Conservation (phyloP, 2,797 vertebrate species). For the Amblyopsis hoosieri region DNA sequence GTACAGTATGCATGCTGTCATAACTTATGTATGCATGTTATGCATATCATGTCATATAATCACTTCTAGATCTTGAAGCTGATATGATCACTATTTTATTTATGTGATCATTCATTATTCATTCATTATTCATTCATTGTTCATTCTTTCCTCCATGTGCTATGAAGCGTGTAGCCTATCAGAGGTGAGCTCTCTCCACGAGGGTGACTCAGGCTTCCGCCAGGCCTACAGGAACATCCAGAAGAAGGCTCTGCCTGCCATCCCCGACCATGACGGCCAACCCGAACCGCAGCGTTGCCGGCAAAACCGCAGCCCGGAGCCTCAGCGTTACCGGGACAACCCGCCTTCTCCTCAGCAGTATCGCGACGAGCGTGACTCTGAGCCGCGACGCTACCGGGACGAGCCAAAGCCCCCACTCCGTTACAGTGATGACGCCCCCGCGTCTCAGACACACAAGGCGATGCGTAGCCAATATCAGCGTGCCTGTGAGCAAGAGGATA, state of each 20-base stretch:
- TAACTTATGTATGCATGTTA: constrained; percentile 19
- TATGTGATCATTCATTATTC: background rate
- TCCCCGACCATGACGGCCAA: constrained; percentile 80
- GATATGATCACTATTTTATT: background rate
- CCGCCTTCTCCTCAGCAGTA: constrained; percentile 30
- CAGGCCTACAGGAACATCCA: constrained; percentile 86
- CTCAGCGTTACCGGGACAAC: background rate
- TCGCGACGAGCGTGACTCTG: constrained; percentile 34
- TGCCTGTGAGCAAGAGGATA: constrained; percentile 53
- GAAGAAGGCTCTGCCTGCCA: constrained; percentile 86
- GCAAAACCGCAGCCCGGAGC: constrained; percentile 25
- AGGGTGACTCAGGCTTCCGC: constrained; percentile 84
- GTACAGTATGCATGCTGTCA: constrained; percentile 29
- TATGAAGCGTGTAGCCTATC: constrained; percentile 84
- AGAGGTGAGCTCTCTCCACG: constrained; percentile 93
- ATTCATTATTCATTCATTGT: background rate
- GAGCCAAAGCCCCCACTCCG: constrained; percentile 44
- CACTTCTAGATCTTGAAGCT: constrained; percentile 8
- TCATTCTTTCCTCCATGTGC: constrained; percentile 1
- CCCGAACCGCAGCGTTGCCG: constrained; percentile 66
- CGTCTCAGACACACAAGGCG: constrained; percentile 36
- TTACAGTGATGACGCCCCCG: constrained; percentile 64
- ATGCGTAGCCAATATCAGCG: constrained; percentile 41
- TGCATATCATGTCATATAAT: background rate
- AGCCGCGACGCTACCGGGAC: constrained; percentile 39